A percentile compares a stretch with the other conserved stretches of the same genome.
phyloP scores from a whole-genome alignment of 2,888 invertebrate species.

The Cepaea hortensis region DNA sequence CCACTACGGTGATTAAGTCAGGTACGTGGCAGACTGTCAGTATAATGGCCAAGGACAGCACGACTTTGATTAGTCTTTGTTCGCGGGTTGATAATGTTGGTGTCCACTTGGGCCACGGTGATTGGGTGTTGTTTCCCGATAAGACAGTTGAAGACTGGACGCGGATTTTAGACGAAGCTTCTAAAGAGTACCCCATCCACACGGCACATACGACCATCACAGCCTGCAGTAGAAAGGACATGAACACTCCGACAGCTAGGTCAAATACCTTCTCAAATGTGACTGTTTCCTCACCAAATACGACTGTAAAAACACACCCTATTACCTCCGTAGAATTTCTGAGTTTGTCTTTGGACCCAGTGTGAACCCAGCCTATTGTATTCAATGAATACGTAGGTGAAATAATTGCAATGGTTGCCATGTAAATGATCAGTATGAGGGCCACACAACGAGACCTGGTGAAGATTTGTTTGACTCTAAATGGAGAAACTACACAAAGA shows the following conservation, averaged over 20 bases:
- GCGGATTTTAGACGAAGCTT: too few relatives aligned
- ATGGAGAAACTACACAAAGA: slow-evolving; percentile 32
- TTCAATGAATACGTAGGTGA: not conserved
- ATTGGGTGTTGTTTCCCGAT: too few relatives aligned
- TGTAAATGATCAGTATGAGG: slow-evolving; percentile 3
- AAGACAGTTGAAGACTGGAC: not conserved
- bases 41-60: not conserved
- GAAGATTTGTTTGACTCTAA: slow-evolving; percentile 13
- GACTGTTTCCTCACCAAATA: too few relatives aligned
- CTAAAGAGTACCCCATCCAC: too few relatives aligned
- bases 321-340: too few relatives aligned
- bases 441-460: slow-evolving; percentile 5
- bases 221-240: too few relatives aligned
- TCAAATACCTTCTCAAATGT: too few relatives aligned
- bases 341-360: too few relatives aligned
- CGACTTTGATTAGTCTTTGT: not conserved
- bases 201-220: too few relatives aligned
- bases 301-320: too few relatives aligned
- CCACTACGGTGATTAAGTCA: not conserved
- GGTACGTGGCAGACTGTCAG: not conserved
- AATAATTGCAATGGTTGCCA: not conserved
- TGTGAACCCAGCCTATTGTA: not conserved
- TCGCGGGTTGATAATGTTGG: not conserved
- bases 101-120: too few relatives aligned
- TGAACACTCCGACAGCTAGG: too few relatives aligned